phyloP scores from a whole-genome alignment of 2,888 invertebrate genomes.

The Caprella mutica region DNA sequence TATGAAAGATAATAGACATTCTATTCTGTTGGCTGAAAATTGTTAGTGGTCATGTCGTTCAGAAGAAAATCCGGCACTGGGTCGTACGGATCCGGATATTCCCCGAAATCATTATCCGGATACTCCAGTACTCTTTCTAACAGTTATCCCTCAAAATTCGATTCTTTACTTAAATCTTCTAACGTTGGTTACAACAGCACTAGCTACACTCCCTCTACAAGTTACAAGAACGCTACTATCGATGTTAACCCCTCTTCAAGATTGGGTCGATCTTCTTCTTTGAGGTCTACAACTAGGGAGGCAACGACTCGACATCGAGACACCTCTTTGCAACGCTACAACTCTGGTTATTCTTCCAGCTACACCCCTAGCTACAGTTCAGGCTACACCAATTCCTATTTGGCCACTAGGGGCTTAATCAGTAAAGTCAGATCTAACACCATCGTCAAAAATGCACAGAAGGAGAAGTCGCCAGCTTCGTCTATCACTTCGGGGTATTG shows the following conservation, averaged over 20 bases:
- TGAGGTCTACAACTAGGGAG: neutral
- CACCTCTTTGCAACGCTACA: slow-evolving; percentile 14
- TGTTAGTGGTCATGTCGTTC: slow-evolving; percentile 30
- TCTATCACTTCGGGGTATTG: no score
- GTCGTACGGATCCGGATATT: slow-evolving; percentile 10
- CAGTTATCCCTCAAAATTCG: neutral
- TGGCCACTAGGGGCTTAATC: slow-evolving; percentile 18
- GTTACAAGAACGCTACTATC: slow-evolving; percentile 7
- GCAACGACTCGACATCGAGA: slow-evolving; percentile 16
- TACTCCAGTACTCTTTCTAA: neutral
- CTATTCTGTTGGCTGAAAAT: no score
- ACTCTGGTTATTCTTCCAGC: slow-evolving; percentile 1
- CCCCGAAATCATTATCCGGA: neutral
- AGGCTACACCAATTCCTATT: neutral
- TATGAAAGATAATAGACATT: no score
- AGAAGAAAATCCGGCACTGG: slow-evolving; percentile 23
- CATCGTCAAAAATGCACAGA: no score
- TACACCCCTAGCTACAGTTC: neutral
- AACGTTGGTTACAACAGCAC: neutral
- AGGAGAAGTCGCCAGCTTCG: no score
- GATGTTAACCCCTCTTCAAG: neutral
- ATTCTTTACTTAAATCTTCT: neutral
- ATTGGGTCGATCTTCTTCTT: neutral
- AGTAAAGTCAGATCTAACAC: slow-evolving; percentile 22
- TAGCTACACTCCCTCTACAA: slow-evolving; percentile 11